Base-by-base conservation (phyloP, 1,140 invertebrate genomes). In the Anastrepha ludens region DNA sequence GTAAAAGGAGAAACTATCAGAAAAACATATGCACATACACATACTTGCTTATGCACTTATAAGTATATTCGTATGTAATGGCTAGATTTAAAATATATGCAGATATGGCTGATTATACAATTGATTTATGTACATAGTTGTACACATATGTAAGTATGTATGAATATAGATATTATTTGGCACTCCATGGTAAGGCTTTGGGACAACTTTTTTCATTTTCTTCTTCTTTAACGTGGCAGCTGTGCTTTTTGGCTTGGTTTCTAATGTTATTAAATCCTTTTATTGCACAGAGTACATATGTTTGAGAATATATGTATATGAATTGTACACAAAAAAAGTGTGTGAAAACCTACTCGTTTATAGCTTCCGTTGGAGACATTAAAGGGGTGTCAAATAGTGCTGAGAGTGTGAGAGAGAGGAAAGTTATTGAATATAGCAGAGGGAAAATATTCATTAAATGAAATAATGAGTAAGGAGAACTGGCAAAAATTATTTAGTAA, bases 1-100 rank as follows among this genome's bases (percentile, higher is more conserved):
- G 74, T 81, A 58, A 81, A 81, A 81, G 74, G 50, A 55, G 44
- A 29, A 81, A 29, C n/a, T 81, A 47, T 81, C 13, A 55, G 44
- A 81, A 74, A 50, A 7, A 47, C 15, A 17, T 74, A 11, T 20
- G 41, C 2, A 55, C 50, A 7, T 55, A 47, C 15, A 47, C 20
- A 13, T 3, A 81, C 20, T 15, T 62, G 60, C 60, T 4, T 62
- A 62, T 11, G 11, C 50, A 55, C 50, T 55, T 55, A 74, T 6
- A 47, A 44, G 50, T 55, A 8, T 55, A 8, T 55, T 55, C 11
- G 6, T 55, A 8, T 55, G 5, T 55, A 55, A 55, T 55, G 50
- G 50, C 50, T 6, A 55, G 11, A 55, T 55, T 55, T 8, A 11
- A 55, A 55, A 55, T 3, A 55, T 55, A 55, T 55, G 50, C 50